Percentiles rank a stretch among this genome's conserved stretches.
These are phyloP conservation scores for Pristis pectinata DNA, from an alignment of 2,797 vertebrate species.

Conservation along the genomic window DNA sequence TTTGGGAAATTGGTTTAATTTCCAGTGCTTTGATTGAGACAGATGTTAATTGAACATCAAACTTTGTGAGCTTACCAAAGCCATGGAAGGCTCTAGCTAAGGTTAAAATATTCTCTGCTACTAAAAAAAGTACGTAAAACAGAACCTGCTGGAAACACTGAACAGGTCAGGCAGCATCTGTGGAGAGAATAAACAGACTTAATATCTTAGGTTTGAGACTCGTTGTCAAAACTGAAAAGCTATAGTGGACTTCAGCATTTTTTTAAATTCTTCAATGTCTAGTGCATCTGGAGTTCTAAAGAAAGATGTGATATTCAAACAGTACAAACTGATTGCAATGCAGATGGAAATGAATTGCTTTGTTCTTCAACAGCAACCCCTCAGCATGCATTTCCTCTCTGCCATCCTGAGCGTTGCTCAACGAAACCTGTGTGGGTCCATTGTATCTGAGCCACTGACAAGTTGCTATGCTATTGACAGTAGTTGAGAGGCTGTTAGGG, in stretches of 20 bases:
- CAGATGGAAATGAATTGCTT: neutral
- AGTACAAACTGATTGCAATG: neutral
- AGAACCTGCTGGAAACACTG: too few relatives aligned
- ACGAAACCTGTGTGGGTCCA: neutral
- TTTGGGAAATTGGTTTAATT: neutral
- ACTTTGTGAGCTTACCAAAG: neutral
- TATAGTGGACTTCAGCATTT: neutral
- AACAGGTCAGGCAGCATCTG: too few relatives aligned
- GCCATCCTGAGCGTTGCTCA: neutral
- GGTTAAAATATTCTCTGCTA: neutral
- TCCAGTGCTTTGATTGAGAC: neutral
- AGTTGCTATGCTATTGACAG: neutral
- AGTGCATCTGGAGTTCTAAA: neutral
- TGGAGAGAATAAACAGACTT: too few relatives aligned
- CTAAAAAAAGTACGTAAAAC: neutral
- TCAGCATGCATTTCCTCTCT: neutral
- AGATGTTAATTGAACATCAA: neutral
- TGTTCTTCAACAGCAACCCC: neutral
- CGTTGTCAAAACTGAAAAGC: too few relatives aligned
- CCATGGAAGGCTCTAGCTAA: neutral
- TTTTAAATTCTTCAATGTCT: neutral
- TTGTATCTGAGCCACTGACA: neutral
- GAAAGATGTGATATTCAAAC: neutral
- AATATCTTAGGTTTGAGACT: too few relatives aligned
- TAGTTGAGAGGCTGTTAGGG: too few relatives aligned